Evolutionary conservation across 1,140 invertebrate species (phyloP), one percentile per base, ranked within the genome.

Genomic region (Panulirus ornatus): DNA sequence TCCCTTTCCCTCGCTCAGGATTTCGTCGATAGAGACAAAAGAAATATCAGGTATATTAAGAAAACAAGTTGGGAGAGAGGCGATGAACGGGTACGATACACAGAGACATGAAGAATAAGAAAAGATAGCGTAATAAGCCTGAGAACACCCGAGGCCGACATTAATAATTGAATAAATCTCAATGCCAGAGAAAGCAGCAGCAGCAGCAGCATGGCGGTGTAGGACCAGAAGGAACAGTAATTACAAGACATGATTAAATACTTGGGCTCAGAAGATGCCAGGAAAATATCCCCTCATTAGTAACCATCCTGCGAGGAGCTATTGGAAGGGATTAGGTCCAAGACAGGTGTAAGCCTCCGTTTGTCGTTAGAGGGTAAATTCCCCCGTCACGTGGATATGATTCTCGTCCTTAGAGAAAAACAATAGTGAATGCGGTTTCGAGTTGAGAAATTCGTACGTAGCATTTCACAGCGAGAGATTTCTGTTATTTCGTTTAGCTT

Each of bases 91-190:
- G n/a, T n/a, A n/a, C n/a, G n/a, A n/a, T n/a, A n/a, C n/a, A 73
- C 14, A 38, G 34, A 36, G 30, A 73, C 2, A 38, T 9, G 34
- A 38, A 0, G 70, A 16, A 73, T 8, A 11, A 38, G 2, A 38
- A 73, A 11, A 58, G 51, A 22, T 22, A 58, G 51, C 9, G 22
- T 66, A 30, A 38, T 22, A 42, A 42, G 5, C 44, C 16, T 30
- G 47, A 14, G 0, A 14, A 40, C 19, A 22, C 70, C 30, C 3
- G 3, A 51, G 2, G 44, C 42, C 30, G 2, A 42, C 76, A 30
- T 79, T 51, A 79, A 79, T 79, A 79, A 79, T 79, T n/a, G 76
- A 79, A 79, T 79, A 79, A 51, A 51, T 79, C 42, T 79, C 42
- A 79, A 79, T 79, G 51, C 47, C 51, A 42, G 42, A 79, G 76